These are phyloP conservation scores for Leptopilina boulardi DNA, from an alignment of 1,140 invertebrate species.

Conservation along the genomic window DNA sequence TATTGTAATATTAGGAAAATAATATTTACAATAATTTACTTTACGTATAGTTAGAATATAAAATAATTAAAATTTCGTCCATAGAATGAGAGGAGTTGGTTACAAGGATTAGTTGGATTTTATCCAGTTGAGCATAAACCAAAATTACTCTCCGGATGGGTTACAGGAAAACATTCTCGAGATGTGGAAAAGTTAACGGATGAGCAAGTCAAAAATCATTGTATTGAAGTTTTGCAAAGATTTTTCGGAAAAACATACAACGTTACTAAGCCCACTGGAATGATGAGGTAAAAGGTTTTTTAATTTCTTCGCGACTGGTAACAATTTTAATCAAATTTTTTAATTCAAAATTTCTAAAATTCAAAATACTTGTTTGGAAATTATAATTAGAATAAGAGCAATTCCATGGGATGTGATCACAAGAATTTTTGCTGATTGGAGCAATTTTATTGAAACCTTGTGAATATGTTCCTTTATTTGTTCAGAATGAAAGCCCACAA, in stretches of 20 bases:
- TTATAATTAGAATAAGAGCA: too few species aligned
- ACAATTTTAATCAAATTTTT: too few species aligned
- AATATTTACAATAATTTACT: background rate
- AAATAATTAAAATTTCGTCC: background rate
- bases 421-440: too few species aligned
- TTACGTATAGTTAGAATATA: background rate
- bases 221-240: constrained; percentile 69
- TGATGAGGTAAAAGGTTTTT: constrained; percentile 62
- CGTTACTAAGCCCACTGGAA: constrained; percentile 72
- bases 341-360: background rate
- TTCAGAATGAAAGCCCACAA: too few species aligned
- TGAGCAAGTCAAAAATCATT: constrained; percentile 69
- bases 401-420: too few species aligned
- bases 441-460: too few species aligned
- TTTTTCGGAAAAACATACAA: constrained; percentile 72
- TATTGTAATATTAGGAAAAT: constrained; percentile 28
- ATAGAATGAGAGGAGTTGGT: constrained; percentile 75
- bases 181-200: constrained; percentile 76
- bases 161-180: constrained; percentile 75
- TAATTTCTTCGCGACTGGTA: too few species aligned
- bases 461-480: too few species aligned
- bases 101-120: constrained; percentile 80
- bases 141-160: constrained; percentile 75
- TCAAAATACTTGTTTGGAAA: too few species aligned
- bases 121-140: constrained; percentile 80